A percentile compares a stretch with the other conserved stretches of the same genome.
phyloP scores from a whole-genome alignment of 2,888 invertebrate genomes.

The Heteropelma amictum region DNA sequence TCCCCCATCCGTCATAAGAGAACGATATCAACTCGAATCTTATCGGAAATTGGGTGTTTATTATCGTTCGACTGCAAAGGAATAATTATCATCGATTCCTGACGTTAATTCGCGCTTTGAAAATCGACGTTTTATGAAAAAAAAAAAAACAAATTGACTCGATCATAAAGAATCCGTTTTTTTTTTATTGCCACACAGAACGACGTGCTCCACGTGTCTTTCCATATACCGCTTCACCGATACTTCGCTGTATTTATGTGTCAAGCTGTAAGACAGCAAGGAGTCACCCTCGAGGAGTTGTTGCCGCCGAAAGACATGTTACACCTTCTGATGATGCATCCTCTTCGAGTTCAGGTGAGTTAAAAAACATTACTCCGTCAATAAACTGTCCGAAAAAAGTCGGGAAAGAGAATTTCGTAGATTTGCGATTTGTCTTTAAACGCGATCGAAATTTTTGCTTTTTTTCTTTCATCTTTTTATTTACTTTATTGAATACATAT shows the following conservation, averaged over 20 bases:
- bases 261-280: slow-evolving; percentile 90
- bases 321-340: slow-evolving; percentile 92
- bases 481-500: neutral
- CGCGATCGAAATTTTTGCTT: neutral
- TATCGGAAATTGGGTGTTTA: too few species aligned
- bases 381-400: neutral
- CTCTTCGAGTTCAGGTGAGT: slow-evolving; percentile 93
- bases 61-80: too few species aligned
- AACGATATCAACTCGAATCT: too few species aligned
- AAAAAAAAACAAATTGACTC: neutral
- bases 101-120: too few species aligned
- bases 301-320: slow-evolving; percentile 89
- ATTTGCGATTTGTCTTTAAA: neutral
- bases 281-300: slow-evolving; percentile 87
- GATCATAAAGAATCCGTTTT: neutral
- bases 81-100: too few species aligned
- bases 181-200: slow-evolving; percentile 79
- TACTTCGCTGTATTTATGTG: slow-evolving; percentile 93
- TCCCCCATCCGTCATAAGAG: too few species aligned
- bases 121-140: neutral
- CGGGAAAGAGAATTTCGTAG: neutral
- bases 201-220: slow-evolving; percentile 92
- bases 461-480: neutral
- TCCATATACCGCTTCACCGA: slow-evolving; percentile 97
- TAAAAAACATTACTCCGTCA: neutral